Percentiles rank a stretch among this genome's conserved stretches.
Conservation (phyloP, 2,888 invertebrate genomes). For the Drosophila diplacantha region DNA sequence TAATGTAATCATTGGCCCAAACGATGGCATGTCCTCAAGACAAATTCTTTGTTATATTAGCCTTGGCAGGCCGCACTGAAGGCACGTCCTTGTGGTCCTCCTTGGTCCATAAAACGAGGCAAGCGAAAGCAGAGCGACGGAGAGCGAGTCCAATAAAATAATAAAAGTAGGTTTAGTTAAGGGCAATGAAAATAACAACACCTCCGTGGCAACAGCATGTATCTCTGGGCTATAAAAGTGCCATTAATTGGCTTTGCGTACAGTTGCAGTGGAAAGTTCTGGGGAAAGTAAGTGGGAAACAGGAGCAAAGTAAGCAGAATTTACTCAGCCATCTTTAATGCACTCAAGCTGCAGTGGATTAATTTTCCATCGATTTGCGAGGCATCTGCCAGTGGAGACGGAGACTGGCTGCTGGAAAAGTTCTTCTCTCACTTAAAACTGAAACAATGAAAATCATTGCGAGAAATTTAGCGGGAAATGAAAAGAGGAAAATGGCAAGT, state of each 20-base stretch:
- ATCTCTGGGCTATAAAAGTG: slow-evolving; percentile 30
- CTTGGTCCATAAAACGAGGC: slow-evolving; percentile 30
- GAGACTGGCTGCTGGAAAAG: slow-evolving; percentile 7
- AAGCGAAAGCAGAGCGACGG: slow-evolving; percentile 9
- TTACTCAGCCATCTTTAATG: slow-evolving; percentile 17
- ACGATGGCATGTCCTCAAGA: slow-evolving; percentile 70
- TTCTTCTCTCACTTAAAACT: slow-evolving; percentile 12
- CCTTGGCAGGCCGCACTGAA: slow-evolving; percentile 23
- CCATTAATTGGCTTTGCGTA: slow-evolving; percentile 27
- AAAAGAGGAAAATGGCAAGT: slow-evolving; percentile 26
- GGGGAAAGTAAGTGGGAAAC: slow-evolving; percentile 21
- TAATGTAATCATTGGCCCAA: slow-evolving; percentile 73
- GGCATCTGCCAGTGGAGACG: background rate
- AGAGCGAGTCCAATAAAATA: slow-evolving; percentile 61
- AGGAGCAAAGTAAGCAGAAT: slow-evolving; percentile 15
- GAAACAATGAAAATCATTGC: slow-evolving; percentile 19
- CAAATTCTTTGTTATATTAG: slow-evolving; percentile 67
- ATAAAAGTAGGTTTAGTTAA: slow-evolving; percentile 70
- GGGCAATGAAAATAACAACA: slow-evolving; percentile 67
- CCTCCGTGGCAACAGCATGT: slow-evolving; percentile 41
- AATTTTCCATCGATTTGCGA: slow-evolving; percentile 32
- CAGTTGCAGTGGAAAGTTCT: background rate
- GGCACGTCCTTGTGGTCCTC: slow-evolving; percentile 43
- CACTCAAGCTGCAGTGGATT: slow-evolving; percentile 22
- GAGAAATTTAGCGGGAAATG: slow-evolving; percentile 17